Conservation (phyloP, 2,888 invertebrate genomes). For the Tricholauxania praeusta region DNA sequence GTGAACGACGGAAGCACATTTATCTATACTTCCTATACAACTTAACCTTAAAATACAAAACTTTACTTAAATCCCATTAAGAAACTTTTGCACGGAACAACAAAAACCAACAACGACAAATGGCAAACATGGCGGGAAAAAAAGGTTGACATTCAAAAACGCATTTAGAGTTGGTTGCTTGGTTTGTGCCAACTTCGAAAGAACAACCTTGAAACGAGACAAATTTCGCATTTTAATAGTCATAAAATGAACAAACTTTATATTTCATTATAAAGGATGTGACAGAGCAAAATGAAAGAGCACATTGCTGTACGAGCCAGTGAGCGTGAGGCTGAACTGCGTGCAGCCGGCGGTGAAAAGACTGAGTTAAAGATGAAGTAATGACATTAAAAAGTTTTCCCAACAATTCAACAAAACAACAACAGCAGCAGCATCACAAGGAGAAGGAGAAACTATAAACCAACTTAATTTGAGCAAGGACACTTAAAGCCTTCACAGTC, state of each 20-base stretch:
- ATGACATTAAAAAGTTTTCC: slow-evolving; percentile 7
- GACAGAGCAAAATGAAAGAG: not conserved
- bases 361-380: slow-evolving; percentile 3
- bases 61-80: not conserved
- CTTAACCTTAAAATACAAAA: not conserved
- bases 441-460: not conserved
- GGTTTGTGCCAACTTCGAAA: too few relatives aligned
- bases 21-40: slow-evolving; percentile 1
- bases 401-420: not conserved
- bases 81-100: not conserved
- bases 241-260: slow-evolving; percentile 8
- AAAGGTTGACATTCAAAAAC: slow-evolving; percentile 3
- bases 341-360: not conserved
- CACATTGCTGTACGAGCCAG: too few relatives aligned
- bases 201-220: slow-evolving; percentile 15
- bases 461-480: not conserved
- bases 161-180: not conserved
- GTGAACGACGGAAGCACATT: not conserved
- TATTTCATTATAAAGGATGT: not conserved
- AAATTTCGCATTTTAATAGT: not conserved
- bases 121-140: too few relatives aligned
- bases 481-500: too few relatives aligned
- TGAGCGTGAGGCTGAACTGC: not conserved
- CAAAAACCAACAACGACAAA: too few relatives aligned
- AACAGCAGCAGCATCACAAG: slow-evolving; percentile 1